Evolutionary conservation across 2,113 vertebrate species (phyloP).

Genomic region (Larimichthys polyactis): DNA sequence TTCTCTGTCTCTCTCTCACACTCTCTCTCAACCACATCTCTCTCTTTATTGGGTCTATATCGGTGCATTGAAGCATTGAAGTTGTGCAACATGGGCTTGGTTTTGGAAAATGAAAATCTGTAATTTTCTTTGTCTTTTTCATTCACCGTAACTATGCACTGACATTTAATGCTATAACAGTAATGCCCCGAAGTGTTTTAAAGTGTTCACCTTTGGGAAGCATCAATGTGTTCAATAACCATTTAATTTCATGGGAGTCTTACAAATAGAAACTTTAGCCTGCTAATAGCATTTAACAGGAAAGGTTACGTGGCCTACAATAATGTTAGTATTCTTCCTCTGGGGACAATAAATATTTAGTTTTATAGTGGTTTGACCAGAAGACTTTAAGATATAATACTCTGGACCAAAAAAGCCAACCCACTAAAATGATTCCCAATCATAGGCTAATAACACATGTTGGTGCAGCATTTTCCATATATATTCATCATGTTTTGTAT

Average conservation of each 20-base stretch:
- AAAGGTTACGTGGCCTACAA: constrained; percentile 6
- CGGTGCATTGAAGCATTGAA: neutral
- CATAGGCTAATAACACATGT: neutral
- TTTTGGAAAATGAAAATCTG: neutral
- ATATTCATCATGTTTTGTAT: neutral
- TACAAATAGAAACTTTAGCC: neutral
- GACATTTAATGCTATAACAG: constrained; percentile 5
- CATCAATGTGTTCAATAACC: neutral
- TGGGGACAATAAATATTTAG: constrained; percentile 4
- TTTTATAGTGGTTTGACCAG: neutral
- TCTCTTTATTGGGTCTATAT: neutral
- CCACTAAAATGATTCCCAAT: neutral
- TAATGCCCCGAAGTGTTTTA: neutral
- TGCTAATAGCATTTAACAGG: neutral
- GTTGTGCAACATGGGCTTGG: neutral
- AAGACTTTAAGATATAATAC: neutral
- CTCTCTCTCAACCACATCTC: neutral
- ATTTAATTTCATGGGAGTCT: constrained; percentile 15
- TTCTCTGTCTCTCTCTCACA: constrained; percentile 26
- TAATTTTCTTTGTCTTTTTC: neutral
- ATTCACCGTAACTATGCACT: neutral
- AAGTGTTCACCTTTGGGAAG: neutral
- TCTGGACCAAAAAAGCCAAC: neutral
- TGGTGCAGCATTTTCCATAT: neutral
- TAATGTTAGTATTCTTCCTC: constrained; percentile 23